Evolutionary conservation across 1,140 invertebrate genomes (phyloP).

Genomic region (Sipha flava): DNA sequence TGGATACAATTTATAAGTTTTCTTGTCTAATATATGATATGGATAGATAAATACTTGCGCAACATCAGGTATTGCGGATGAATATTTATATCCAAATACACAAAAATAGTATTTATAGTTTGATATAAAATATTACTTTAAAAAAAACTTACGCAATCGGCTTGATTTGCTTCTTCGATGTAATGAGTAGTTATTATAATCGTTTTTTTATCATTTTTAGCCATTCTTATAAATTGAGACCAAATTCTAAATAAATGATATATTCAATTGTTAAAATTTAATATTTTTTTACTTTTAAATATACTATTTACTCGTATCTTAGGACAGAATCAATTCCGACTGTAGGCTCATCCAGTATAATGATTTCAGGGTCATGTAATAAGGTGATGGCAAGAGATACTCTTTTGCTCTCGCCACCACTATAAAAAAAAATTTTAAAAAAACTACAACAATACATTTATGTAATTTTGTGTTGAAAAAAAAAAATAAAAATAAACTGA

Average conservation of each 20-base stretch:
- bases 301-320: slow-evolving; percentile 66
- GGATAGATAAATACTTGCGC: too few relatives aligned
- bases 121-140: not conserved
- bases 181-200: slow-evolving; percentile 91
- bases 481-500: too few relatives aligned
- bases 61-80: not conserved
- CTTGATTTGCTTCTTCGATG: slow-evolving; percentile 81
- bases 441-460: too few relatives aligned
- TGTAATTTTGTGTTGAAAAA: too few relatives aligned
- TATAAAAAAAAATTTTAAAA: slow-evolving; percentile 48
- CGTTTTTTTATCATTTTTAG: slow-evolving; percentile 51
- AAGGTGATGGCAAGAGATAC: slow-evolving; percentile 86
- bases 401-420: slow-evolving; percentile 83
- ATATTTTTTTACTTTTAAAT: too few relatives aligned
- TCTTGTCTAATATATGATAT: too few relatives aligned
- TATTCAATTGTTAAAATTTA: too few relatives aligned
- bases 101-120: not conserved
- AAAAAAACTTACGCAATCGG: slow-evolving; percentile 57
- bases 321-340: slow-evolving; percentile 84
- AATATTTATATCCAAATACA: not conserved
- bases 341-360: slow-evolving; percentile 75
- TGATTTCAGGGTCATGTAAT: slow-evolving; percentile 83
- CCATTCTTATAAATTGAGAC: slow-evolving; percentile 63
- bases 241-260: slow-evolving; percentile 74
- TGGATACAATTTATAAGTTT: too few relatives aligned